Evolutionary conservation across 2,888 invertebrate genomes (phyloP), one percentile per base, ranked within the genome.

Genomic region (Melieria omissa): DNA sequence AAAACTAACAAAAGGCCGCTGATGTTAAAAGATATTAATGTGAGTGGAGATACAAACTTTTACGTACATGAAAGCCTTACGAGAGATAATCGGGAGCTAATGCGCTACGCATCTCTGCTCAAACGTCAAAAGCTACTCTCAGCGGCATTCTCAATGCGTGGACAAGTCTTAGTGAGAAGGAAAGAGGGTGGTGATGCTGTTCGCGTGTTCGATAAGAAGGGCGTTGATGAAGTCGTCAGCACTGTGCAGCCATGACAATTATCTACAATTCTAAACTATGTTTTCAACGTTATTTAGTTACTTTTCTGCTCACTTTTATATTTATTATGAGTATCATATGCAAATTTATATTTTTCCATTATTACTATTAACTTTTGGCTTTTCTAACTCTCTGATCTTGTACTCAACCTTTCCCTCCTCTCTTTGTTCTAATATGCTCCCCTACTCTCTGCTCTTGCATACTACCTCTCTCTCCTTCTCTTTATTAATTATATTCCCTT

Each of bases 41-140:
- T 29, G 29, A 29, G 29, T 29, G 29, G 29, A 29, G 29, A 29
- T 29, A 29, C 29, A 29, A 29, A 29, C 29, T 29, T 60, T 14
- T 60, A 60, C 6, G 44, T 60, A 10, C 29, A 60, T 60, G 60
- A 60, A 42, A 42, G 60, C 42, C 60, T 60, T 42, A 12, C 60
- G 14, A 42, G 44, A n/a, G 44, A 44, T 12, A 6, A n/a, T 10
- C 41, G 60, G 2, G 44, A 42, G n/a, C 61, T 61, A 45, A 44
- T 61, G 12, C 44, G n/a, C 60, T 42, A 10, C 44, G 60, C 60
- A 4, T 60, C 44, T 41, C 60, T 42, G 60, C 60, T 60, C 9
- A 60, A 60, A n/a, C 29, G 60, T 41, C 60, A 60, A 42, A 60
- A 60, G n/a, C 60, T 12, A 12, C n/a, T 60, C 8, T 10, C 44